These are phyloP conservation scores for Thripadectes ignobilis DNA, from an alignment of 2,797 vertebrate species.

Conservation along the genomic window DNA sequence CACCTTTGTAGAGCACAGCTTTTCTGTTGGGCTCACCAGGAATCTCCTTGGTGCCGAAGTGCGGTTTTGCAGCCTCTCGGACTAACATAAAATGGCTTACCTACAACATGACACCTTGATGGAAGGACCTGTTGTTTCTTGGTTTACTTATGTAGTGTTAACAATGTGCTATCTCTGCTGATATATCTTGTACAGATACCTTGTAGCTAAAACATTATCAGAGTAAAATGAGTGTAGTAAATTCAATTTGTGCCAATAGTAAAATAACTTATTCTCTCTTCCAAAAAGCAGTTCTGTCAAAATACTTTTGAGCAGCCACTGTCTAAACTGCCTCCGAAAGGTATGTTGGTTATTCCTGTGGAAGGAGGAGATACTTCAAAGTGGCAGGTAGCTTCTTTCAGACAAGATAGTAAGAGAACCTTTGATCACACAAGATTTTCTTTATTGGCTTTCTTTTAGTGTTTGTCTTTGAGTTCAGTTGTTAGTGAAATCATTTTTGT, in stretches of 20 bases:
- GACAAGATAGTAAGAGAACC: neutral
- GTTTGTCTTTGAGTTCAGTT: constrained; percentile 8
- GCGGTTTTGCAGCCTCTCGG: neutral
- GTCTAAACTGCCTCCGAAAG: neutral
- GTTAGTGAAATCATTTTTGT: neutral
- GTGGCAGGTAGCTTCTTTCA: neutral
- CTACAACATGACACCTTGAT: neutral
- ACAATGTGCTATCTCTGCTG: constrained; percentile 55
- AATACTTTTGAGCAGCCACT: constrained; percentile 12
- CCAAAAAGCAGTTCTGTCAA: constrained; percentile 16
- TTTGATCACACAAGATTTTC: neutral
- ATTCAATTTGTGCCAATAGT: constrained; percentile 17
- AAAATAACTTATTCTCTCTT: constrained; percentile 46
- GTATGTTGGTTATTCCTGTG: neutral
- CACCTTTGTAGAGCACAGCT: constrained; percentile 41
- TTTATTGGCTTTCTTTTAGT: neutral
- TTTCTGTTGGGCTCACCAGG: constrained; percentile 32
- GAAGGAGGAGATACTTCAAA: neutral
- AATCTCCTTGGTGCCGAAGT: neutral
- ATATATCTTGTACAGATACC: constrained; percentile 43
- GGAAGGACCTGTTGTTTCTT: constrained; percentile 13
- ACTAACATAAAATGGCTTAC: neutral
- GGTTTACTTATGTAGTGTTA: constrained; percentile 37
- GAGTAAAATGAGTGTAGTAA: constrained; percentile 46
- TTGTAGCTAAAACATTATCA: constrained; percentile 24